These are phyloP conservation scores for Spodoptera frugiperda DNA, from an alignment of 1,140 invertebrate species.

Conservation along the genomic window DNA sequence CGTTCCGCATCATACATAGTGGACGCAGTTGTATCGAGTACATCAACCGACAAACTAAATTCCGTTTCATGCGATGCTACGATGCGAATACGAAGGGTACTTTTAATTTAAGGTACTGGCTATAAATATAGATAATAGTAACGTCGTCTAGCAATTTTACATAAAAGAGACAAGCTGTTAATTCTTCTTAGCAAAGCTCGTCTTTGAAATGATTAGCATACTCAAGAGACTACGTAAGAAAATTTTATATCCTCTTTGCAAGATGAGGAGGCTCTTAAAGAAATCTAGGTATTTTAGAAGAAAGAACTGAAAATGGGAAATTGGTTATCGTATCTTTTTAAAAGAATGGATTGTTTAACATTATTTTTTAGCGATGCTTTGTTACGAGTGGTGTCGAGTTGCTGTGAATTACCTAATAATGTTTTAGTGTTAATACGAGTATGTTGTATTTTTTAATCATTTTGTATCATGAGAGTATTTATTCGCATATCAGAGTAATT, in stretches of 20 bases:
- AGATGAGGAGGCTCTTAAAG: not conserved
- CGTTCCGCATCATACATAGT: too few relatives aligned
- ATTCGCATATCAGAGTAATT: too few relatives aligned
- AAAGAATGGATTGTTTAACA: not conserved
- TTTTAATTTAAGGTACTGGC: too few relatives aligned
- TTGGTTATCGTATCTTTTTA: not conserved
- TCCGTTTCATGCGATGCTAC: too few relatives aligned
- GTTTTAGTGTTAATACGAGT: too few relatives aligned
- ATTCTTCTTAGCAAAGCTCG: not conserved
- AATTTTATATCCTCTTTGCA: constrained; percentile 22
- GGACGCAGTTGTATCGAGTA: too few relatives aligned
- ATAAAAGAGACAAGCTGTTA: constrained; percentile 10
- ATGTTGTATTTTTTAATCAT: too few relatives aligned
- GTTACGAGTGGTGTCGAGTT: not conserved
- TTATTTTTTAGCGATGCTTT: not conserved
- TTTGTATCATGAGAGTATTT: too few relatives aligned
- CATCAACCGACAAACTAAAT: too few relatives aligned
- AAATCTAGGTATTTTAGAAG: not conserved
- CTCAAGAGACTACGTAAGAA: not conserved
- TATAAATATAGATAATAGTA: too few relatives aligned
- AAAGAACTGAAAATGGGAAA: not conserved
- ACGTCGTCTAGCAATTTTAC: not conserved
- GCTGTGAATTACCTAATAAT: too few relatives aligned
- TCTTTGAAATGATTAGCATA: constrained; percentile 23
- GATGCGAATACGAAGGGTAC: too few relatives aligned